Evolutionary conservation across 2,113 vertebrate species (phyloP).

Genomic region (Myiozetetes cayanensis): DNA sequence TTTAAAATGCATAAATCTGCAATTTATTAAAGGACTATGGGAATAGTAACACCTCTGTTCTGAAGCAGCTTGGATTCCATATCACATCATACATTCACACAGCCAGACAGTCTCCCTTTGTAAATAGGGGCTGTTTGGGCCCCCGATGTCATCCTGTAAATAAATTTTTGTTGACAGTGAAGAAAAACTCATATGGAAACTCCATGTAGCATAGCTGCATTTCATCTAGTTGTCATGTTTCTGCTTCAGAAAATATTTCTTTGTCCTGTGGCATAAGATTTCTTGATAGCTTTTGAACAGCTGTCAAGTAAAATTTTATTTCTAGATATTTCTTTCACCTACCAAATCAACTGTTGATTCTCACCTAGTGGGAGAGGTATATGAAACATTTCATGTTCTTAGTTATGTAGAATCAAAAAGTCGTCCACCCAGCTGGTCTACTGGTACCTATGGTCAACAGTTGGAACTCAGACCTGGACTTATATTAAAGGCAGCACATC

Average conservation of each 20-base stretch:
- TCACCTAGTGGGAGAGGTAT: neutral
- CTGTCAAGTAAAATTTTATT: slow-evolving; percentile 55
- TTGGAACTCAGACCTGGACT: neutral
- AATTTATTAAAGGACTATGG: neutral
- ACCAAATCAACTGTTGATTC: slow-evolving; percentile 20
- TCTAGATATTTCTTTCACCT: neutral
- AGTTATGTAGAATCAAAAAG: neutral
- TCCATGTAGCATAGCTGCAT: neutral
- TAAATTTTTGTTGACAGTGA: neutral
- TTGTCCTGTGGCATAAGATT: neutral
- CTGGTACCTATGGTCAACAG: neutral
- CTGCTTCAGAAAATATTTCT: slow-evolving; percentile 28
- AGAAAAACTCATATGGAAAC: neutral
- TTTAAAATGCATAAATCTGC: neutral
- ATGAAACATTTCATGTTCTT: neutral
- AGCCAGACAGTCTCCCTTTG: neutral
- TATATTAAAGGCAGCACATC: neutral
- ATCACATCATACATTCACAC: neutral
- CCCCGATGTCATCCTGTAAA: neutral
- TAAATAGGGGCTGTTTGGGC: neutral
- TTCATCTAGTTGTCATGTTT: slow-evolving; percentile 36
- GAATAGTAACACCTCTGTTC: neutral
- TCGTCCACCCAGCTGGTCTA: neutral
- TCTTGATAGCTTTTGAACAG: slow-evolving; percentile 42
- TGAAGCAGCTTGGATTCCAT: neutral